These are phyloP conservation scores for Dicrurus megarhynchus DNA, from an alignment of 2,113 vertebrate species.

Conservation along the genomic window DNA sequence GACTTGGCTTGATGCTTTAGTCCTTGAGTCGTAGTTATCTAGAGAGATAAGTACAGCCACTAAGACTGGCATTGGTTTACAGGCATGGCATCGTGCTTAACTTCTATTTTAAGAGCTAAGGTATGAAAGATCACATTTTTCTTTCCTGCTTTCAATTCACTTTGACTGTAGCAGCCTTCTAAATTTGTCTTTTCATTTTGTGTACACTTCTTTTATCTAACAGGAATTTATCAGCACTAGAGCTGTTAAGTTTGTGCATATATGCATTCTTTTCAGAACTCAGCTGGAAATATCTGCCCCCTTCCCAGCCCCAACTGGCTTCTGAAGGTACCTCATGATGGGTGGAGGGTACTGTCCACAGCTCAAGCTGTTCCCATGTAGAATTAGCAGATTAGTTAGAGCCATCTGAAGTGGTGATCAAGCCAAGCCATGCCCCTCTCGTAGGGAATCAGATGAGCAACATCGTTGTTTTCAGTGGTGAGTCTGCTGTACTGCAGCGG, in stretches of 20 bases:
- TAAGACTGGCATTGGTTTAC: constrained; percentile 2
- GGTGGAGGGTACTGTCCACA: neutral
- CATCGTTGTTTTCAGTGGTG: neutral
- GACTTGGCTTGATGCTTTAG: neutral
- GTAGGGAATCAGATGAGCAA: neutral
- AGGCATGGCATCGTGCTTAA: neutral
- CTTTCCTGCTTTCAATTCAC: neutral
- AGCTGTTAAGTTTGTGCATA: neutral
- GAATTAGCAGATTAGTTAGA: neutral
- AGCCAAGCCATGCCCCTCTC: neutral
- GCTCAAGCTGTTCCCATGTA: neutral
- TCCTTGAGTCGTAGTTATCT: constrained; percentile 19
- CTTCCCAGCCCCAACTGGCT: accelerated
- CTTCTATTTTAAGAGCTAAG: constrained; percentile 26
- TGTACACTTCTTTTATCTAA: neutral
- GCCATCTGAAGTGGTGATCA: neutral
- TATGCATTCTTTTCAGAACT: neutral
- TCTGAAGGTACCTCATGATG: neutral
- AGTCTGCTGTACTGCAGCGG: neutral
- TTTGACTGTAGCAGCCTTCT: neutral
- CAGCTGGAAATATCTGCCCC: neutral
- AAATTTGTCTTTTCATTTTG: neutral
- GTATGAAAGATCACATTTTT: neutral
- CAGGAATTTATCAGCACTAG: neutral
- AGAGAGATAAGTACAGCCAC: neutral